Evolutionary conservation across 2,888 invertebrate species (phyloP).

Genomic region (Oxyteleia sp.): DNA sequence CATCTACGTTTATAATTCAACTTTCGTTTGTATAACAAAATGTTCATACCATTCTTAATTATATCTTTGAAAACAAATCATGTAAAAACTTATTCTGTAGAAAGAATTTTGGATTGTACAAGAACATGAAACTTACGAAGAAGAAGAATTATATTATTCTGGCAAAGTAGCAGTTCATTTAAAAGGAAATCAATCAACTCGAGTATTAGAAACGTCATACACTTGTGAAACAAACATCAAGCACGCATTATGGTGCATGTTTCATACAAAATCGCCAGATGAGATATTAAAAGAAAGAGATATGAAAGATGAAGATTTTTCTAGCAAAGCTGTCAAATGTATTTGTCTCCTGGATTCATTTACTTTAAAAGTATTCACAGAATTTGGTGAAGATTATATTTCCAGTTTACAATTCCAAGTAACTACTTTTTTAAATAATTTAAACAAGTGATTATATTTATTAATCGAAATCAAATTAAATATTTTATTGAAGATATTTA

Average conservation of each 20-base stretch:
- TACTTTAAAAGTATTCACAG: slow-evolving; percentile 93
- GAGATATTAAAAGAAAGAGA: slow-evolving; percentile 88
- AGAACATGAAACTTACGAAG: slow-evolving; percentile 89
- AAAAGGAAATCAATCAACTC: slow-evolving; percentile 82
- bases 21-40: too few species aligned
- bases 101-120: slow-evolving; percentile 87
- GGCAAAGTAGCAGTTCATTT: slow-evolving; percentile 92
- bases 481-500: too few species aligned
- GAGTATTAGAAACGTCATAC: slow-evolving; percentile 89
- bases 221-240: slow-evolving; percentile 94
- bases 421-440: too few species aligned
- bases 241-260: slow-evolving; percentile 93
- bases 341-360: slow-evolving; percentile 93
- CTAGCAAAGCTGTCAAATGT: slow-evolving; percentile 89
- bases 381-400: slow-evolving; percentile 94
- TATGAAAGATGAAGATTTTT: slow-evolving; percentile 88
- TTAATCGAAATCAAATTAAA: too few species aligned
- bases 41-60: neutral
- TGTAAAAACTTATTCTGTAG: slow-evolving; percentile 70
- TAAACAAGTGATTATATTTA: too few species aligned
- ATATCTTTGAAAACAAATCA: too few species aligned
- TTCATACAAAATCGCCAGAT: slow-evolving; percentile 88
- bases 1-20: too few species aligned
- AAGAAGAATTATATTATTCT: slow-evolving; percentile 96
- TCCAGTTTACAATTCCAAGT: slow-evolving; percentile 92